A percentile compares a stretch with the other conserved stretches of the same genome.
Evolutionary conservation across 1,140 invertebrate species (phyloP).

Genomic region (Eumaeus atala): DNA sequence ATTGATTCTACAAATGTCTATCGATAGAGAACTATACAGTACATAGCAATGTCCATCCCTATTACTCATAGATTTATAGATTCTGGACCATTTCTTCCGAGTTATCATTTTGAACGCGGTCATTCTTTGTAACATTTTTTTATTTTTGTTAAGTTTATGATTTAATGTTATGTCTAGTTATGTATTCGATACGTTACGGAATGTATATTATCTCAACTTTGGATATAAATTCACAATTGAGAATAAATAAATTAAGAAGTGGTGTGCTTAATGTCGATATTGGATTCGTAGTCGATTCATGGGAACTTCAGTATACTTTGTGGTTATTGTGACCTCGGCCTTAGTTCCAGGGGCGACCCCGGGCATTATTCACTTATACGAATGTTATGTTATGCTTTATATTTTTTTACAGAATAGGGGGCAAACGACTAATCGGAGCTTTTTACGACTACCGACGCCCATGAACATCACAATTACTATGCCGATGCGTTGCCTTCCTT

Average conservation of each 20-base stretch:
- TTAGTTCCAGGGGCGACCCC: neutral
- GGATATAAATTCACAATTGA: slow-evolving; percentile 2
- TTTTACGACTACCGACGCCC: too few species aligned
- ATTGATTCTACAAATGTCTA: too few species aligned
- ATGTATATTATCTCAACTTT: slow-evolving; percentile 10
- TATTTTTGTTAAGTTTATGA: slow-evolving; percentile 51
- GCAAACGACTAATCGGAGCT: too few species aligned
- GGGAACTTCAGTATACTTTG: neutral
- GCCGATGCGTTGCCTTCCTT: too few species aligned
- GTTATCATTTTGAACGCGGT: slow-evolving; percentile 32
- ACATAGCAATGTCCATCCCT: too few species aligned
- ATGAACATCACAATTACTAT: too few species aligned
- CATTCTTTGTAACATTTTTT: slow-evolving; percentile 42
- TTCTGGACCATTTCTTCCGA: slow-evolving; percentile 55
- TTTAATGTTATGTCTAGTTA: slow-evolving; percentile 44
- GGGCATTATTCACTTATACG: too few species aligned
- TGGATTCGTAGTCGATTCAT: neutral
- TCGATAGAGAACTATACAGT: too few species aligned
- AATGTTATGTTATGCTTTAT: too few species aligned
- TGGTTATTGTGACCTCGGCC: neutral
- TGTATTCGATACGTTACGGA: neutral
- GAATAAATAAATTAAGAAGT: neutral
- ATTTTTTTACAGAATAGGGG: too few species aligned
- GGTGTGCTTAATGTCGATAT: neutral
- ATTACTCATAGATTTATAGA: slow-evolving; percentile 47